Evolutionary conservation across 2,888 invertebrate species (phyloP).

Genomic region (Notodonta ziczac): DNA sequence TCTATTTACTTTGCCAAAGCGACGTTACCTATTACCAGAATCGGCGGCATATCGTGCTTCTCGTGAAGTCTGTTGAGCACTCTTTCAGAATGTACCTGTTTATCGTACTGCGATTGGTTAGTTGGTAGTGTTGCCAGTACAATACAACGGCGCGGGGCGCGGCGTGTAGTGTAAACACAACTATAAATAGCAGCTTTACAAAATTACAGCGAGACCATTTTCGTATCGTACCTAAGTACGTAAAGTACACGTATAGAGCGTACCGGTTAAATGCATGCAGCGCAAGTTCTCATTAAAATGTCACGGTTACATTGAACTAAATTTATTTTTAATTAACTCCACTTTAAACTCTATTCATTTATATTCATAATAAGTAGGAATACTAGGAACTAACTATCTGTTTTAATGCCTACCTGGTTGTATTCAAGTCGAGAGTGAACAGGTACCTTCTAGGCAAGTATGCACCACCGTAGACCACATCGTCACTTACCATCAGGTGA

Average conservation of each 20-base stretch:
- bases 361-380: no score
- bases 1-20: no score
- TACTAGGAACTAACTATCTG: no score
- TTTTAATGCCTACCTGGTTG: no score
- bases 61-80: slow-evolving; percentile 1
- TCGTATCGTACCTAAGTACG: slow-evolving; percentile 31
- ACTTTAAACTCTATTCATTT: no score
- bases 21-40: no score
- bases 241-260: slow-evolving; percentile 15
- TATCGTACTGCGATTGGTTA: slow-evolving; percentile 38
- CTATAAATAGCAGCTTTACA: slow-evolving; percentile 58
- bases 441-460: no score
- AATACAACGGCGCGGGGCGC: slow-evolving; percentile 20
- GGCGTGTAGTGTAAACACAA: slow-evolving; percentile 56
- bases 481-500: no score
- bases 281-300: slow-evolving; percentile 22
- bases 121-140: slow-evolving; percentile 13
- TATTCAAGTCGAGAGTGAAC: no score
- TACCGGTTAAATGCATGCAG: slow-evolving; percentile 11
- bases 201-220: slow-evolving; percentile 51
- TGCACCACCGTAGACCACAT: no score
- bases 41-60: not conserved
- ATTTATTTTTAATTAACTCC: no score
- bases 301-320: slow-evolving; percentile 4
- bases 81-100: slow-evolving; percentile 20